Conservation (phyloP, 2,113 vertebrate genomes). For the Carettochelys insculpta region DNA sequence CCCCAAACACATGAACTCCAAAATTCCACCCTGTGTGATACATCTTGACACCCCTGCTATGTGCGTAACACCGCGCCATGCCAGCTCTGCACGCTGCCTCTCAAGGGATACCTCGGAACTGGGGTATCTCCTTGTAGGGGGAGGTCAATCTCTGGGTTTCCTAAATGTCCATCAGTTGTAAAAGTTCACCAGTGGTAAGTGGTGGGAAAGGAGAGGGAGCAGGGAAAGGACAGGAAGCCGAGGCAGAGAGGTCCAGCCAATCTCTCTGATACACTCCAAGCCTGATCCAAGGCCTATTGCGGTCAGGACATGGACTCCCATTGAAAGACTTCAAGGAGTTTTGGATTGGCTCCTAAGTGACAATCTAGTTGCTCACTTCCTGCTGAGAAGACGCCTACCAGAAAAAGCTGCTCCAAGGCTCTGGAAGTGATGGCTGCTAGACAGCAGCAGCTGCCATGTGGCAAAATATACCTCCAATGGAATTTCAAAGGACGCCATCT, state of each 20-base stretch:
- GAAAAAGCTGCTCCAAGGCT: background rate
- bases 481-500: rapidly evolving
- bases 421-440: background rate
- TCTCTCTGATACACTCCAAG: background rate
- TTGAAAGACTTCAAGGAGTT: background rate
- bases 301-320: background rate
- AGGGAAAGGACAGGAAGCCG: background rate
- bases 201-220: background rate
- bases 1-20: background rate
- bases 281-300: background rate
- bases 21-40: background rate
- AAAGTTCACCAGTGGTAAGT: background rate
- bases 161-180: background rate
- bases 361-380: background rate
- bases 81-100: background rate
- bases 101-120: background rate
- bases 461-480: background rate
- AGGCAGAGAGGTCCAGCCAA: background rate
- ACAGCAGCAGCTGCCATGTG: background rate
- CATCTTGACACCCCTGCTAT: background rate
- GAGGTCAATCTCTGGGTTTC: background rate
- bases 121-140: background rate
- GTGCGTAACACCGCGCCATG: background rate
- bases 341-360: background rate
- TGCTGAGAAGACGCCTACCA: background rate